phyloP scores from a whole-genome alignment of 2,888 invertebrate species.

The Patella pellucida region DNA sequence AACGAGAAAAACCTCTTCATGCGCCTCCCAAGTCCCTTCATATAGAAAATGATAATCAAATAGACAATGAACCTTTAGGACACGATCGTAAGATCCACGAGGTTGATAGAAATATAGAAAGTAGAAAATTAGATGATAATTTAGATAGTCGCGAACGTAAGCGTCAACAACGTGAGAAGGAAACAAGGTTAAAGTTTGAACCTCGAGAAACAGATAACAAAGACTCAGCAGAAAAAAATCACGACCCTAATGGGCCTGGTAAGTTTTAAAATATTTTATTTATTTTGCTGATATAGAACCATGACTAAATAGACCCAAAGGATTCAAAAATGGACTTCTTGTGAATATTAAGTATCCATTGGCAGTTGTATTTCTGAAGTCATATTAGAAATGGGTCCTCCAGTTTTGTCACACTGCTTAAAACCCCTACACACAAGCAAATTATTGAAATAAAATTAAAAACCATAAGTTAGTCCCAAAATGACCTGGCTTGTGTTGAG shows the following conservation, averaged over 20 bases:
- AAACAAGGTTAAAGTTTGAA: not conserved
- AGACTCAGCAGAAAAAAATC: constrained; percentile 22
- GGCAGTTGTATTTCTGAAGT: too few relatives aligned
- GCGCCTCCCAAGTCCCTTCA: constrained; percentile 18
- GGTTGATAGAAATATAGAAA: constrained; percentile 27
- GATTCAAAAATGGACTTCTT: too few relatives aligned
- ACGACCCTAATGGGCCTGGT: constrained; percentile 48
- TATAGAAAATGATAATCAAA: constrained; percentile 14
- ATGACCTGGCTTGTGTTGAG: too few relatives aligned
- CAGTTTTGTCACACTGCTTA: too few relatives aligned
- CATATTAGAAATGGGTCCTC: too few relatives aligned
- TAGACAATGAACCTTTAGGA: constrained; percentile 20
- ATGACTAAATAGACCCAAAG: too few relatives aligned
- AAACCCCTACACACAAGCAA: too few relatives aligned
- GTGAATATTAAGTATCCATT: too few relatives aligned
- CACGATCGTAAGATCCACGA: constrained; percentile 32
- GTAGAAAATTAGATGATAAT: constrained; percentile 30
- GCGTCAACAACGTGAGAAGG: constrained; percentile 7
- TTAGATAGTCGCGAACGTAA: constrained; percentile 32
- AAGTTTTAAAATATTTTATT: constrained; percentile 20
- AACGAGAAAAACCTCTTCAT: constrained; percentile 19
- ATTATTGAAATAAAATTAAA: too few relatives aligned
- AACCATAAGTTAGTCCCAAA: too few relatives aligned
- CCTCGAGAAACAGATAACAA: constrained; percentile 25
- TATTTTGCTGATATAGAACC: not conserved